Evolutionary conservation across 2,113 vertebrate species (phyloP).

Genomic region (Rhineura floridana): DNA sequence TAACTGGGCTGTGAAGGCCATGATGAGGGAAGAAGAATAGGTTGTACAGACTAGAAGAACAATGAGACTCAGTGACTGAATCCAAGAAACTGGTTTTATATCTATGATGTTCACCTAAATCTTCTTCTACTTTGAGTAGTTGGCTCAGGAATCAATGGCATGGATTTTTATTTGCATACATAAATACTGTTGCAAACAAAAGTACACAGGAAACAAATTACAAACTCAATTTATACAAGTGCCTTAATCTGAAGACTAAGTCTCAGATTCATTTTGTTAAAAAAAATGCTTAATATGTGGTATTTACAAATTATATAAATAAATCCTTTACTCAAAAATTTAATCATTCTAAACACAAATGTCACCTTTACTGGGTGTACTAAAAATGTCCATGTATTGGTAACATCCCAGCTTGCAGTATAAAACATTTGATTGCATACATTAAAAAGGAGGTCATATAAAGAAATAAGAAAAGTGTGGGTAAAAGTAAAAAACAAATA

Average conservation of each 20-base stretch:
- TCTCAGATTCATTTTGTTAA: constrained; percentile 54
- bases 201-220: constrained; percentile 55
- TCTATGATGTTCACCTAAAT: not conserved
- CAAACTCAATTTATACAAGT: constrained; percentile 59
- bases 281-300: constrained; percentile 69
- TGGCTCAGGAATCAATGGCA: constrained; percentile 42
- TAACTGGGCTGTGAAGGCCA: not conserved
- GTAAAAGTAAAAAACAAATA: constrained; percentile 70
- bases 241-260: constrained; percentile 46
- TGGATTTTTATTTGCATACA: constrained; percentile 71
- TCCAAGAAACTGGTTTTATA: not conserved
- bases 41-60: not conserved
- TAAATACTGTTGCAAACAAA: constrained; percentile 54
- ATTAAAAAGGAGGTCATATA: constrained; percentile 72
- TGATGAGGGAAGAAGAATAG: not conserved
- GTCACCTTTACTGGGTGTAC: constrained; percentile 66
- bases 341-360: constrained; percentile 60
- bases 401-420: constrained; percentile 77
- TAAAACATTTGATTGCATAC: constrained; percentile 78
- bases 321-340: constrained; percentile 67
- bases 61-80: no score
- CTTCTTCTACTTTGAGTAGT: constrained; percentile 52
- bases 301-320: constrained; percentile 82
- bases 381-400: constrained; percentile 78
- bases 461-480: constrained; percentile 51